A percentile compares a stretch with the other conserved stretches of the same genome.
Conservation (phyloP, 2,888 invertebrate genomes). For the Troides helena region DNA sequence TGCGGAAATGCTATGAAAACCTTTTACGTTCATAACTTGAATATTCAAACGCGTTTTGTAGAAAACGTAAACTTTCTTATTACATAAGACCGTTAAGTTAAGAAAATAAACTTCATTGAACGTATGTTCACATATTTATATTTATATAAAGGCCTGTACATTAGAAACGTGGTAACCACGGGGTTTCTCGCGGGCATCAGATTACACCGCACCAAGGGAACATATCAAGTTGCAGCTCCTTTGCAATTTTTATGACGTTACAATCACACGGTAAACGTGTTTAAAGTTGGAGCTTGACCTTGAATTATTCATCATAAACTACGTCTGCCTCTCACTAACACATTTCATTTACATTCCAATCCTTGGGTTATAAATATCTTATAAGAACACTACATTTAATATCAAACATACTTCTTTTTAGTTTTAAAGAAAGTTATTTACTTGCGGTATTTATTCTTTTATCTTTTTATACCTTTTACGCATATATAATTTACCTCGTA, state of each 20-base stretch:
- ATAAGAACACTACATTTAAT: neutral
- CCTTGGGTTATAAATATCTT: neutral
- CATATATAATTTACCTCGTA: no score
- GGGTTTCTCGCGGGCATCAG: conserved; percentile 24
- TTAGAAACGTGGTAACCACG: conserved; percentile 13
- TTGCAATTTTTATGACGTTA: conserved; percentile 10
- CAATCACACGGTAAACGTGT: conserved; percentile 2
- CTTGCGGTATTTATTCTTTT: neutral
- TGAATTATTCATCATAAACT: conserved; percentile 3
- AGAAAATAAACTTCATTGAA: conserved; percentile 18
- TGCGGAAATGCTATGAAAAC: conserved; percentile 39
- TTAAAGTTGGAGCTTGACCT: neutral
- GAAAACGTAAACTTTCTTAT: conserved; percentile 59
- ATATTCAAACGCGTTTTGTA: conserved; percentile 46
- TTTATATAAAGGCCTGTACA: conserved; percentile 16
- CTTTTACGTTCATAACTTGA: conserved; percentile 54
- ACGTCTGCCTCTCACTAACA: neutral
- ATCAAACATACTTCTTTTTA: neutral
- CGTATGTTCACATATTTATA: conserved; percentile 14
- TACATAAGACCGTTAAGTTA: conserved; percentile 43
- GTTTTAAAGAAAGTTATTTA: neutral
- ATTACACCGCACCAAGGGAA: conserved; percentile 10
- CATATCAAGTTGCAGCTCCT: conserved; percentile 16
- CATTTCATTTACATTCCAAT: neutral
- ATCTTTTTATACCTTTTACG: no score